Percentiles rank a stretch among this genome's conserved stretches.
These are phyloP conservation scores for Conus ventricosus DNA, from an alignment of 1,140 invertebrate genomes.

Conservation along the genomic window DNA sequence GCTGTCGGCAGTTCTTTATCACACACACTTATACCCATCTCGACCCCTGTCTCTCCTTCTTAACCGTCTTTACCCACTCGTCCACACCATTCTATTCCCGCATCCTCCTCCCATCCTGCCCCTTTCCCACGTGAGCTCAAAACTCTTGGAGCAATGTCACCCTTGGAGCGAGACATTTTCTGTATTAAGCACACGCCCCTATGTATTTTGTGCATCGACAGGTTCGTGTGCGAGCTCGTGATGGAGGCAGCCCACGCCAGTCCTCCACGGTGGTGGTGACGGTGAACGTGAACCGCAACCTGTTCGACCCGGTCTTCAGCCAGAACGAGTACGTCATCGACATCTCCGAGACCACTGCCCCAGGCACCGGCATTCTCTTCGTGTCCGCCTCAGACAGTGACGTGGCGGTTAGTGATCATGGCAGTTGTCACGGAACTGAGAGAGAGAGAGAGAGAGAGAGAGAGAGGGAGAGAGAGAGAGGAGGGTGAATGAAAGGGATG, in stretches of 20 bases:
- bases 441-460: no score
- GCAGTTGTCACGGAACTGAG: no score
- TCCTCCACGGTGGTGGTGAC: constrained; percentile 48
- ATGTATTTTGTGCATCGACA: background rate
- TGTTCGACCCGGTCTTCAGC: constrained; percentile 84
- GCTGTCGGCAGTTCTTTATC: no score
- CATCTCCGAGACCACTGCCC: constrained; percentile 45
- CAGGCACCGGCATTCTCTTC: constrained; percentile 40
- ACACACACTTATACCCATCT: constrained; percentile 66
- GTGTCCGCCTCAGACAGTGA: constrained; percentile 59
- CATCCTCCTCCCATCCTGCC: background rate
- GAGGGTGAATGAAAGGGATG: no score
- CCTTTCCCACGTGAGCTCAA: background rate
- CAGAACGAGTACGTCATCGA: constrained; percentile 37
- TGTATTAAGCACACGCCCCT: background rate
- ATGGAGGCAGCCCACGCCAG: constrained; percentile 70
- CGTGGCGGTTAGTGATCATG: constrained; percentile 49
- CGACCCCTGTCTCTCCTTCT: background rate
- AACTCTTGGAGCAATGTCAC: no score
- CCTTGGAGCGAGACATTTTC: background rate
- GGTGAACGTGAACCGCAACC: constrained; percentile 79
- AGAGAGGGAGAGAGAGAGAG: no score
- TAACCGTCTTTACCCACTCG: background rate
- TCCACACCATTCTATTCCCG: background rate
- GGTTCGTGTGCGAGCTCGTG: constrained; percentile 46